A percentile compares a stretch with the other conserved stretches of the same genome.
phyloP scores from a whole-genome alignment of 2,888 invertebrate genomes.

The Lochmaea crataegi region DNA sequence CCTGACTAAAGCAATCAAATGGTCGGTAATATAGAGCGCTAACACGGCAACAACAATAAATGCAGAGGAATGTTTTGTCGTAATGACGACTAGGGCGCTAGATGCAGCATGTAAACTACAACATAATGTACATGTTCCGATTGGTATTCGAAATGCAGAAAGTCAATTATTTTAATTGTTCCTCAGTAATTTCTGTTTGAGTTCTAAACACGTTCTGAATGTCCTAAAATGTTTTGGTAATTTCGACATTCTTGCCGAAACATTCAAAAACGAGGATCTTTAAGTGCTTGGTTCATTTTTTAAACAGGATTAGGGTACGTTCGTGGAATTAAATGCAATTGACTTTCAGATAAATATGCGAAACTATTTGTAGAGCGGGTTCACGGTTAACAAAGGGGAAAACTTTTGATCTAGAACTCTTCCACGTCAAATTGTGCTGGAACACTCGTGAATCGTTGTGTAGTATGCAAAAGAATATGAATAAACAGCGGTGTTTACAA shows the following conservation, averaged over 20 bases:
- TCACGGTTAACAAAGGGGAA: too few species aligned
- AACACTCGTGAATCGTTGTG: too few species aligned
- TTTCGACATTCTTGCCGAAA: slow-evolving; percentile 49
- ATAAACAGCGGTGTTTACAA: too few species aligned
- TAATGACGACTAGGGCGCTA: background rate
- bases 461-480: too few species aligned
- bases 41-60: slow-evolving; percentile 8
- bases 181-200: slow-evolving; percentile 49
- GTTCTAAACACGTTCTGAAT: slow-evolving; percentile 53
- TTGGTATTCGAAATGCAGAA: slow-evolving; percentile 56
- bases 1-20: slow-evolving; percentile 1
- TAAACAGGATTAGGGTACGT: background rate
- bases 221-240: slow-evolving; percentile 52
- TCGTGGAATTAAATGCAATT: background rate
- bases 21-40: slow-evolving; percentile 8
- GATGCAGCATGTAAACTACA: slow-evolving; percentile 31
- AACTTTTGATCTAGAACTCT: too few species aligned
- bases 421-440: too few species aligned
- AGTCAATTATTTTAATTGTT: slow-evolving; percentile 58
- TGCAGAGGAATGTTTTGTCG: background rate
- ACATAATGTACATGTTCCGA: slow-evolving; percentile 44
- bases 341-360: too few species aligned
- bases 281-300: background rate
- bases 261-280: background rate
- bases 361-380: too few species aligned